Conservation (phyloP, 2,888 invertebrate genomes). For the Pyrrhia umbra region DNA sequence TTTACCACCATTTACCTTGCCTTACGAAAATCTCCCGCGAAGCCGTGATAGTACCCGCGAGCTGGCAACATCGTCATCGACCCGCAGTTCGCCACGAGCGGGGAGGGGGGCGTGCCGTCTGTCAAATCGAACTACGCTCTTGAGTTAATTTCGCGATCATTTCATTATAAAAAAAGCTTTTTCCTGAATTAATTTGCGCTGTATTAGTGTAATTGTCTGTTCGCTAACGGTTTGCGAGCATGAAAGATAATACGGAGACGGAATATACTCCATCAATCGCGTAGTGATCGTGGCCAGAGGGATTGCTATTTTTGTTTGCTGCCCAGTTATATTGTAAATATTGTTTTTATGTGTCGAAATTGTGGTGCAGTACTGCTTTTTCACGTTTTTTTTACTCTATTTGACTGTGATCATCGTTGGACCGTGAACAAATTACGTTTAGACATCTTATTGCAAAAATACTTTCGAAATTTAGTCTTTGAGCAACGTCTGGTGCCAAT, state of each 20-base stretch:
- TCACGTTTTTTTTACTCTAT: constrained; percentile 64
- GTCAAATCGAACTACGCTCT: constrained; percentile 82
- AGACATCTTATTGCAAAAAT: constrained; percentile 65
- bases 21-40: constrained; percentile 61
- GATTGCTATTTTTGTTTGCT: constrained; percentile 86
- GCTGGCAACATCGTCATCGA: constrained; percentile 83
- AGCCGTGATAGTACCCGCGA: constrained; percentile 59
- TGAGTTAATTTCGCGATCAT: constrained; percentile 76
- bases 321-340: constrained; percentile 86
- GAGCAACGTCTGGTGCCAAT: constrained; percentile 69
- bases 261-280: constrained; percentile 42
- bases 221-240: constrained; percentile 67
- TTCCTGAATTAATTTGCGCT: constrained; percentile 77
- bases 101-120: constrained; percentile 76
- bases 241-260: constrained; percentile 59
- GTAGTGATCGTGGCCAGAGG: constrained; percentile 59
- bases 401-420: constrained; percentile 60
- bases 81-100: constrained; percentile 76
- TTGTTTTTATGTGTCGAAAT: constrained; percentile 84
- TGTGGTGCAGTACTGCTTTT: constrained; percentile 67
- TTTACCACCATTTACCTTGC: constrained; percentile 28
- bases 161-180: constrained; percentile 78
- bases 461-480: constrained; percentile 69
- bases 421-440: constrained; percentile 67
- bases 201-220: constrained; percentile 64